Evolutionary conservation across 2,797 vertebrate species (phyloP).

Genomic region (Orientallactaga sibirica): DNA sequence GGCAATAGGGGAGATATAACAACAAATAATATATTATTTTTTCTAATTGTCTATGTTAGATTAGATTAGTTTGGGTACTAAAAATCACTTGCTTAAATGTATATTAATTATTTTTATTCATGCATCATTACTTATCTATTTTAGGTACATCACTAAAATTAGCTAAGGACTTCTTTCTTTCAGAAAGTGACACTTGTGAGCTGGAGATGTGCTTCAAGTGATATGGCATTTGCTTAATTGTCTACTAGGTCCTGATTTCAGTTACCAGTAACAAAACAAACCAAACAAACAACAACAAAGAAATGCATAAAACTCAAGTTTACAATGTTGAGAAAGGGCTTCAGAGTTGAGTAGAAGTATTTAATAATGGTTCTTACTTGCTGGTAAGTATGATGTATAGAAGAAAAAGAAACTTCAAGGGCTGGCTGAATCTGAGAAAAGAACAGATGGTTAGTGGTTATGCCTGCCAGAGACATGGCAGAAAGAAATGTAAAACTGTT

Average conservation of each 20-base stretch:
- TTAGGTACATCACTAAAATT: background rate
- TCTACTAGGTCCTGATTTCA: background rate
- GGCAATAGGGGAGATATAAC: background rate
- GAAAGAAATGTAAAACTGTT: slow-evolving; percentile 46
- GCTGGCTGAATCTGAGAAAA: slow-evolving; percentile 68
- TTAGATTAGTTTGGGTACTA: background rate
- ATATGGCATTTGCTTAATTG: background rate
- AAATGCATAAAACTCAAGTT: background rate
- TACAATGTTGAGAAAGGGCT: background rate
- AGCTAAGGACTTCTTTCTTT: background rate
- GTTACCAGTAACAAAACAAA: background rate
- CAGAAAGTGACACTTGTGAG: background rate
- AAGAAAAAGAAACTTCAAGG: slow-evolving; percentile 76
- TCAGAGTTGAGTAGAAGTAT: slow-evolving; percentile 48
- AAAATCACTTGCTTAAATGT: background rate
- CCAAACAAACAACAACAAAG: background rate
- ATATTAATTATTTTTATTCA: background rate
- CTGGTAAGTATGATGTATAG: slow-evolving; percentile 70
- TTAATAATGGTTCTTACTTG: slow-evolving; percentile 67
- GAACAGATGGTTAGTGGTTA: slow-evolving; percentile 64
- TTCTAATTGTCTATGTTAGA: background rate
- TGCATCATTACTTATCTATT: background rate
- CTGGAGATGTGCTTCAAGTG: background rate
- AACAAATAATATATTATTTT: background rate
- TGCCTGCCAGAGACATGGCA: slow-evolving; percentile 69